Base-by-base conservation (phyloP, 2,888 invertebrate species). In the Boloria euphrosyne region DNA sequence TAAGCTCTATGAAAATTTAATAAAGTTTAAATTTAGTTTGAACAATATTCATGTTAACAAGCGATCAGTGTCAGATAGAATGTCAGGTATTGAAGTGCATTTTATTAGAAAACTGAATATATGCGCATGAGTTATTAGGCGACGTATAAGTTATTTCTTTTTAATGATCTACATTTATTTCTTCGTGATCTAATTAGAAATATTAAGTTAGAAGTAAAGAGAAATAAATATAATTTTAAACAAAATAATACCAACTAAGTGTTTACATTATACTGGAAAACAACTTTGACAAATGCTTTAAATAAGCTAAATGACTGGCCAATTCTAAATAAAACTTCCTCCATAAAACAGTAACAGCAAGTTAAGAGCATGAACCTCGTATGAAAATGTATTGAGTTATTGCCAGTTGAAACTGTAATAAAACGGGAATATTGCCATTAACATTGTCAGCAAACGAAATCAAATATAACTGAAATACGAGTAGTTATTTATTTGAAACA, bases 361-460 rank as follows among this genome's bases (percentile, higher is more conserved):
- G 58, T 74, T 75, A 73, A 72, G 67, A 73, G 70, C 75, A 76
- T 78, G 74, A 75, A 75, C 69, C 69, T 76, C 74, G 73, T 73
- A 79, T 78, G 75, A 76, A 76, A 79, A 81, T 82, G 83, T 82
- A 80, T 85, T 80, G 74, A 74, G 74, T 75, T 80, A 75, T 79
- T 80, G 83, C 80, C 78, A 80, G 81, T 80, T 81, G 78, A 78
- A 82, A 79, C 77, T 73, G 78, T 80, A 71, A 82, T 88, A 86
- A 87, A 87, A 86, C 77, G 72, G 78, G 78, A 79, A 82, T 59
- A 80, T 80, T 80, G 81, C 78, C 82, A 81, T 80, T 83, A 84
- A 88, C 84, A 88, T 85, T 86, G 84, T 86, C 81, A 82, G 58
- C 46, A 50, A 52, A 68, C 62, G 59, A 31, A 38, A 49, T 44